Conservation (phyloP, 2,888 invertebrate genomes). For the Ryuthela nishihirai region DNA sequence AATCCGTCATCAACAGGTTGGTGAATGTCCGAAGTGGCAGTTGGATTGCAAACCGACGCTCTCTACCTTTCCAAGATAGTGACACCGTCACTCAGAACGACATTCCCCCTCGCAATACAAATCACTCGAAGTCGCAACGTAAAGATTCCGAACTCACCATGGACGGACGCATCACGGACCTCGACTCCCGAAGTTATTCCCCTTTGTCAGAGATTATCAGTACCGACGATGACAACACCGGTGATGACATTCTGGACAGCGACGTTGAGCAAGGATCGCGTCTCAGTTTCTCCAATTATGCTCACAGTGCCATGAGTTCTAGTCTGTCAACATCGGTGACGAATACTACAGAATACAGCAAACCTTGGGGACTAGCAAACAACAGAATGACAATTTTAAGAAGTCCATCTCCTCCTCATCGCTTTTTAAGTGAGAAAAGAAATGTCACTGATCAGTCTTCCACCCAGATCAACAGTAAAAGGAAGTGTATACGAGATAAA, state of each 20-base stretch:
- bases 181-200: constrained; percentile 23
- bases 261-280: constrained; percentile 4
- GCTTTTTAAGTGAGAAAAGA: constrained; percentile 20
- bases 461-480: constrained; percentile 21
- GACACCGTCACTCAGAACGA: too few relatives aligned
- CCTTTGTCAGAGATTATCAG: constrained; percentile 20
- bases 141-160: too few relatives aligned
- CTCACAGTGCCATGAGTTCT: constrained; percentile 23
- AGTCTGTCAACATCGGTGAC: constrained; percentile 22
- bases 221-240: constrained; percentile 25
- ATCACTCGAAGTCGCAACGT: neutral
- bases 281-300: constrained; percentile 19
- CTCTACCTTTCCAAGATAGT: too few relatives aligned
- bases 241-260: constrained; percentile 1
- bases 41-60: too few relatives aligned
- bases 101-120: neutral
- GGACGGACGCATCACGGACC: neutral
- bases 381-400: constrained; percentile 7
- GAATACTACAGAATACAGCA: constrained; percentile 2
- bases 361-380: neutral
- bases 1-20: too few relatives aligned
- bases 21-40: too few relatives aligned
- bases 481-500: constrained; percentile 28
- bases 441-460: constrained; percentile 24
- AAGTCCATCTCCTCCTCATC: constrained; percentile 26